Conservation (phyloP, 1,140 invertebrate species). For the Anthonomus grandis region DNA sequence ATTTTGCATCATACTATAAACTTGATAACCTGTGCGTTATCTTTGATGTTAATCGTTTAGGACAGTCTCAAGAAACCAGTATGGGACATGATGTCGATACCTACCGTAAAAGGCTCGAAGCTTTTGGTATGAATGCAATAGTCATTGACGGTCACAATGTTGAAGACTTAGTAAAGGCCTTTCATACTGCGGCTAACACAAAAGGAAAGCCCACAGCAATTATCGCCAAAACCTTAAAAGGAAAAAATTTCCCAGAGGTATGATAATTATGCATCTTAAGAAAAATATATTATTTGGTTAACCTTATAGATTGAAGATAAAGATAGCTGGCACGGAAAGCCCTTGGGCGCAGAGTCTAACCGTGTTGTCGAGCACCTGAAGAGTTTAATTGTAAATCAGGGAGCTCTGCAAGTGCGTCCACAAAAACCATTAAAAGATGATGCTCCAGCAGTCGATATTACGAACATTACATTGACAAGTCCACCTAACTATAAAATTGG, state of each 20-base stretch:
- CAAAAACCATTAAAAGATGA: conserved; percentile 66
- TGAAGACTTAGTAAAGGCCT: conserved; percentile 82
- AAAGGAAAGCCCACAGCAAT: conserved; percentile 89
- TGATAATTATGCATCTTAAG: conserved; percentile 39
- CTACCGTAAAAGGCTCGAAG: conserved; percentile 82
- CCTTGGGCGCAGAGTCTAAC: conserved; percentile 78
- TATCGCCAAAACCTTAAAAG: conserved; percentile 95
- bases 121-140: conserved; percentile 90
- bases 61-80: conserved; percentile 92
- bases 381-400: conserved; percentile 62
- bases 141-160: conserved; percentile 97
- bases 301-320: conserved; percentile 73
- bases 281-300: not conserved
- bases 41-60: conserved; percentile 95
- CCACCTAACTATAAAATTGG: conserved; percentile 83
- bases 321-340: conserved; percentile 97
- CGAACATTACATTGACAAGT: conserved; percentile 72
- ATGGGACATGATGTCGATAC: conserved; percentile 90
- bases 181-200: conserved; percentile 73
- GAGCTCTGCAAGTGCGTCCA: conserved; percentile 56
- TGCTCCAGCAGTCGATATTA: conserved; percentile 69
- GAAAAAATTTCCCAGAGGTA: conserved; percentile 71
- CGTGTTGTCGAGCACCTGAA: conserved; percentile 71
- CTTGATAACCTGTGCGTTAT: conserved; percentile 96
- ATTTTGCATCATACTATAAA: conserved; percentile 93